Base-by-base conservation (phyloP, 2,888 invertebrate genomes). In the Tridacna gigas region DNA sequence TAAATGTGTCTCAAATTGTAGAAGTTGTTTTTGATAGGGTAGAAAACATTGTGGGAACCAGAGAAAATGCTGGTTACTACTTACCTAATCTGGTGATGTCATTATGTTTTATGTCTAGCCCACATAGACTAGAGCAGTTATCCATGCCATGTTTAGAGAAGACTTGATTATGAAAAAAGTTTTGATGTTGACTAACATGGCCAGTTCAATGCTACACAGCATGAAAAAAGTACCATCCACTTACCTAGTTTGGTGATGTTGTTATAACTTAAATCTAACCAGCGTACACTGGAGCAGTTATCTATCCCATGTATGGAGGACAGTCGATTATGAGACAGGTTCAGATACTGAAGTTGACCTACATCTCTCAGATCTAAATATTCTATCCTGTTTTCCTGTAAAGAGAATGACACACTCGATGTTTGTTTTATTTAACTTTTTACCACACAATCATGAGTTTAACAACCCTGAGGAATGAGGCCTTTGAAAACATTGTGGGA, bases 241-340 rank as follows among this genome's bases (percentile, higher is more conserved):
- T 83, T 86, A 94, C 94, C 92, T 63, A 94, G 77, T 74, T 92
- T 89, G 15, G 93, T 93, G 74, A 94, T 92, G 60, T 88, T 90
- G 85, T 94, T 94, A 75, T 94, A 86, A 9, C 91, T 89, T 0
- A 94, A 76, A 82, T 93, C 91, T 20, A 94, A 86, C 91, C 92
- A 92, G 45, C 93, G 86, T 22, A 94, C 78, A 76, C 92, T 92
- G 22, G 90, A 88, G 82, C 94, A 94, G 48, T 91, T 92, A 7
- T 92, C 92, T n/a, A 94, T 78, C 0, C 94, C 94, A 87, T 93
- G 93, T 45, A 94, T 88, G 0, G 90, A 83, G 26, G 89, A 89
- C 71, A 94, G 84, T 25, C 86, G 81, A 86, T 94, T 94, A 80
- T 92, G 88, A 22, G 93, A 92, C 45, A 94, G 80, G 86, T 93